Conservation (phyloP, 2,888 invertebrate species). For the Itoplectis maculator region DNA sequence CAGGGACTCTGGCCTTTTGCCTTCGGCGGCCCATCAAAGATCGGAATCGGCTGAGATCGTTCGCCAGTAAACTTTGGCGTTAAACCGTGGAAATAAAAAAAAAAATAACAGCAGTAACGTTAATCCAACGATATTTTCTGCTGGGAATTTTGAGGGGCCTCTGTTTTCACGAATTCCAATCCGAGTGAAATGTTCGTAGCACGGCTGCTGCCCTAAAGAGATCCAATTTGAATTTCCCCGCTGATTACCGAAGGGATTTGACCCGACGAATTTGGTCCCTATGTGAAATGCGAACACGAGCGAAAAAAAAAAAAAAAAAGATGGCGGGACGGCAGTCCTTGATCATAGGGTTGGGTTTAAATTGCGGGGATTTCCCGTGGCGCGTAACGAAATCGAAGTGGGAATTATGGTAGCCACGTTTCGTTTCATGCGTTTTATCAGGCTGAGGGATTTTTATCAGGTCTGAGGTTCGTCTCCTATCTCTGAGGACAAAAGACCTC, state of each 20-base stretch:
- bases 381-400: slow-evolving; percentile 46
- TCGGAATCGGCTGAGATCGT: slow-evolving; percentile 14
- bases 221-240: slow-evolving; percentile 71
- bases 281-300: slow-evolving; percentile 50
- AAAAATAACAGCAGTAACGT: not conserved
- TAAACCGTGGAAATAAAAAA: not conserved
- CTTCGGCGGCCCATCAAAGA: slow-evolving; percentile 36
- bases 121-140: not conserved
- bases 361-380: slow-evolving; percentile 10
- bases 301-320: slow-evolving; percentile 43
- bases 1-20: slow-evolving; percentile 38
- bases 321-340: slow-evolving; percentile 1
- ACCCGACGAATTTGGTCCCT: slow-evolving; percentile 54
- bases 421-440: not conserved
- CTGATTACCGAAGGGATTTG: slow-evolving; percentile 72
- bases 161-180: no score
- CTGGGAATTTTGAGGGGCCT: no score
- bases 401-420: slow-evolving; percentile 32
- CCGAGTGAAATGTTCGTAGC: slow-evolving; percentile 29
- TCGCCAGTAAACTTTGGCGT: not conserved
- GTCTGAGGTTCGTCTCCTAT: slow-evolving; percentile 3
- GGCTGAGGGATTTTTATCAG: not conserved
- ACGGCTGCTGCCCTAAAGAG: slow-evolving; percentile 71
- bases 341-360: slow-evolving; percentile 42
- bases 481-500: not conserved